These are phyloP conservation scores for Cottus gobio DNA, from an alignment of 2,113 vertebrate genomes.

Conservation along the genomic window DNA sequence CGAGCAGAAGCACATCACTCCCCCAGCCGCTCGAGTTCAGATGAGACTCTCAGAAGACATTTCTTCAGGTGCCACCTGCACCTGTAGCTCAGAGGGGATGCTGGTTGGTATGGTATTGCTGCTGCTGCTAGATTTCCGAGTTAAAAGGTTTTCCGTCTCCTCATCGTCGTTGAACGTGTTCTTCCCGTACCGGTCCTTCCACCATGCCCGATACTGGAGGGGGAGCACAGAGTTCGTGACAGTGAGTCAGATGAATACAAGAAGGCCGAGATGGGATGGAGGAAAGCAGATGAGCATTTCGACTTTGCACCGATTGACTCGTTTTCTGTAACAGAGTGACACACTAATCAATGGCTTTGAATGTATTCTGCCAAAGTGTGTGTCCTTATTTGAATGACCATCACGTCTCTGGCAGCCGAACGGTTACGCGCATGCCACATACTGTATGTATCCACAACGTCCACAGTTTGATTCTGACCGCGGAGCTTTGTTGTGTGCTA, in stretches of 20 bases:
- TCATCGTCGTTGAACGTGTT: conserved; percentile 87
- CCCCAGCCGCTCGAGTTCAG: conserved; percentile 8
- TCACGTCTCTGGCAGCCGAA: background rate
- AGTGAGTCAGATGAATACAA: conserved; percentile 1
- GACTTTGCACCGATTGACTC: background rate
- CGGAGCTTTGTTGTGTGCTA: background rate
- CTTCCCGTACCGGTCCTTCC: conserved; percentile 88
- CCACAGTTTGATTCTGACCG: background rate
- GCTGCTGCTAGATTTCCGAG: conserved; percentile 28
- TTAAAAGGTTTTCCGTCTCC: conserved; percentile 78
- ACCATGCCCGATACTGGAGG: conserved; percentile 89
- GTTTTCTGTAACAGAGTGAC: background rate
- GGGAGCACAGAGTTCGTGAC: background rate
- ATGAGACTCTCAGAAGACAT: background rate
- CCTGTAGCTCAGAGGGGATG: conserved; percentile 16
- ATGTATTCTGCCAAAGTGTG: background rate
- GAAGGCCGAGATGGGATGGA: background rate
- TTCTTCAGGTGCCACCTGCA: conserved; percentile 42
- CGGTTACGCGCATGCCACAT: background rate
- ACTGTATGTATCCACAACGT: background rate
- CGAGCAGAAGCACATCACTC: background rate
- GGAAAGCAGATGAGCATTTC: background rate
- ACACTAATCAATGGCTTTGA: background rate
- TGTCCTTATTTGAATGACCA: background rate
- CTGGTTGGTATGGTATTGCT: conserved; percentile 2